Evolutionary conservation across 2,888 invertebrate genomes (phyloP), one percentile per base, ranked within the genome.

Genomic region (Ormia ochracea): DNA sequence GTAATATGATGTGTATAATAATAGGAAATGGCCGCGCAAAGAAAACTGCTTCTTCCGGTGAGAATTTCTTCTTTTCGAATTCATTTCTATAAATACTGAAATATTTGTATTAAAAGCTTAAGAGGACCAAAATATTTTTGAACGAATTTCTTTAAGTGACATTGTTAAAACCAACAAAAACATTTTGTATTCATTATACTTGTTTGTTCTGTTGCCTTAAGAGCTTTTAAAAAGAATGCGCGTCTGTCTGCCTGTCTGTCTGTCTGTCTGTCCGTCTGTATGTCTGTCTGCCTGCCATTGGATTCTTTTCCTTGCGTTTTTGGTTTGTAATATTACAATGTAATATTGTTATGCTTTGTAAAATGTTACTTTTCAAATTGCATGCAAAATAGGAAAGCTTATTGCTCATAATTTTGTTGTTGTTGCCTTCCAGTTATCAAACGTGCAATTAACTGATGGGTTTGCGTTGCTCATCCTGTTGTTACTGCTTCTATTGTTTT

Each of bases 111-210:
- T 50, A 48, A 36, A 21, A 12, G 9, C 26, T 66, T 7, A 21
- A 38, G 12, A 36, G 6, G 26, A 10, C 21, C 5, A 43, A 43
- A 10, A 9, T 4, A 26, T 28, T 45, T 58, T 36, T 43, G 38
- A n/a, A 28, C 43, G 12, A 28, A 59, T 54, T 36, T 78, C 48
- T 65, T 69, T 36, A 48, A 12, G 69, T n/a, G 58, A 78, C 58
- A 74, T 63, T 68, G 17, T 38, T 36, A 59, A 63, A 28, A 74
- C 45, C 38, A 19, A 23, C 10, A 50, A 33, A 21, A 31, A 38
- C 33, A 19, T 23, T 58, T 61, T 52, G 9, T 23, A 17, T 21
- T 17, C 2, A 6, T 50, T 21, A 28, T 36, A 9, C 17, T 31
- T 6, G 31, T 43, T 28, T 31, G 12, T 38, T 21, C 17, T 12